Percentiles rank a stretch among this genome's conserved stretches.
Evolutionary conservation across 2,113 vertebrate species (phyloP).

Genomic region (Reinhardtius hippoglossoides): DNA sequence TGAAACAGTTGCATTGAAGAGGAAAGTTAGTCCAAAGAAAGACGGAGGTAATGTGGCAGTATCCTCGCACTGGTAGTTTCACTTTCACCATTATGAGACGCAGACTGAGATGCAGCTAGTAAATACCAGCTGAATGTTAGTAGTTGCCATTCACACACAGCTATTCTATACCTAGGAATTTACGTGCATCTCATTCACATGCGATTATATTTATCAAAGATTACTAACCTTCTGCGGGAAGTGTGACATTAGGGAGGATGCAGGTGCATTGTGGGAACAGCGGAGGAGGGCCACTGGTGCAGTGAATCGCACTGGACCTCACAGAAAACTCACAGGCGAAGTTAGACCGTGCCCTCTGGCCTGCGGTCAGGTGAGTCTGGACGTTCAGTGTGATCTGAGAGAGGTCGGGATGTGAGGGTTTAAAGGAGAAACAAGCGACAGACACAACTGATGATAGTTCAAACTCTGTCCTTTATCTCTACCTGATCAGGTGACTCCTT

Average conservation of each 20-base stretch:
- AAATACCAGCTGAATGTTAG: too few relatives aligned
- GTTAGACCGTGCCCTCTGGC: accelerated
- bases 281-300: accelerated
- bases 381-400: slow-evolving; percentile 64
- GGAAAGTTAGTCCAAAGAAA: neutral
- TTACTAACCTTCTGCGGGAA: slow-evolving; percentile 66
- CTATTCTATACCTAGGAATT: too few relatives aligned
- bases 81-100: too few relatives aligned
- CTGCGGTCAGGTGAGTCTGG: slow-evolving; percentile 46
- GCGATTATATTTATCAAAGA: neutral
- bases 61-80: neutral
- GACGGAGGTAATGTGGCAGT: neutral
- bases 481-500: slow-evolving; percentile 55
- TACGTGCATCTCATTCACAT: too few relatives aligned
- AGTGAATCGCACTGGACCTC: too few relatives aligned
- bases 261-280: slow-evolving; percentile 75
- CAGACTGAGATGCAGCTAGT: too few relatives aligned
- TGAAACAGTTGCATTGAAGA: neutral
- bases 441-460: accelerated
- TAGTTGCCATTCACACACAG: too few relatives aligned
- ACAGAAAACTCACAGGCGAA: slow-evolving; percentile 66
- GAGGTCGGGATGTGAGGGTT: neutral
- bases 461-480: neutral
- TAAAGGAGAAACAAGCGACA: neutral
- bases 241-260: slow-evolving; percentile 11